Evolutionary conservation across 2,888 invertebrate genomes (phyloP).

Genomic region (Pedicia rivosa): DNA sequence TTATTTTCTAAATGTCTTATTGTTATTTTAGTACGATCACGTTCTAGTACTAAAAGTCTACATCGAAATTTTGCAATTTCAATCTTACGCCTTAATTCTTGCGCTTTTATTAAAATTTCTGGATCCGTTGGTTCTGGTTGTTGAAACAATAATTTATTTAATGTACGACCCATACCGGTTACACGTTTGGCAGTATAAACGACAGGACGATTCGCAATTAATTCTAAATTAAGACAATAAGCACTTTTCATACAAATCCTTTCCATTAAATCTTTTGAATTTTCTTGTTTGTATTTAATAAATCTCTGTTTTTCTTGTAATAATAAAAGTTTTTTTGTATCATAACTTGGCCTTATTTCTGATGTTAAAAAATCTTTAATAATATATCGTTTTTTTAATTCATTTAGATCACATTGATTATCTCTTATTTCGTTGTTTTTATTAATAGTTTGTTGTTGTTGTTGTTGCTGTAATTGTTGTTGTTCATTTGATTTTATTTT

Average conservation of each 20-base stretch:
- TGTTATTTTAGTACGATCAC: constrained; percentile 44
- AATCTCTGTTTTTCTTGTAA: constrained; percentile 54
- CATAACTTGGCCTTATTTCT: constrained; percentile 58
- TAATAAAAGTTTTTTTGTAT: constrained; percentile 49
- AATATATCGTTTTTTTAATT: constrained; percentile 23
- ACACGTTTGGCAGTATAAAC: neutral
- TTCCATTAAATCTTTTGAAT: constrained; percentile 35
- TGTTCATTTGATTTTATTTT: constrained; percentile 1
- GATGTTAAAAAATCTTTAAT: constrained; percentile 33
- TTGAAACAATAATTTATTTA: constrained; percentile 22
- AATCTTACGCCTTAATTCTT: constrained; percentile 32
- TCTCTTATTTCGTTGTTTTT: neutral
- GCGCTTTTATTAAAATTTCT: constrained; percentile 22
- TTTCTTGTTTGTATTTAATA: constrained; percentile 48
- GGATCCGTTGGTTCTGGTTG: constrained; percentile 22
- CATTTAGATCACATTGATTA: neutral
- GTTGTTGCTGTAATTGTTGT: neutral
- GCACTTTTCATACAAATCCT: constrained; percentile 35
- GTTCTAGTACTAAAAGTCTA: constrained; percentile 50
- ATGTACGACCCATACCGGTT: constrained; percentile 24
- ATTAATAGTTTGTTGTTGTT: neutral
- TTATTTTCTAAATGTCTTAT: constrained; percentile 47
- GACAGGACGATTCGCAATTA: constrained; percentile 8
- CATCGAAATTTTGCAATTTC: constrained; percentile 54
- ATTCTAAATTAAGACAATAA: constrained; percentile 19